A percentile compares a stretch with the other conserved stretches of the same genome.
Evolutionary conservation across 2,113 vertebrate species (phyloP).

Genomic region (Aleadryas rufinucha): DNA sequence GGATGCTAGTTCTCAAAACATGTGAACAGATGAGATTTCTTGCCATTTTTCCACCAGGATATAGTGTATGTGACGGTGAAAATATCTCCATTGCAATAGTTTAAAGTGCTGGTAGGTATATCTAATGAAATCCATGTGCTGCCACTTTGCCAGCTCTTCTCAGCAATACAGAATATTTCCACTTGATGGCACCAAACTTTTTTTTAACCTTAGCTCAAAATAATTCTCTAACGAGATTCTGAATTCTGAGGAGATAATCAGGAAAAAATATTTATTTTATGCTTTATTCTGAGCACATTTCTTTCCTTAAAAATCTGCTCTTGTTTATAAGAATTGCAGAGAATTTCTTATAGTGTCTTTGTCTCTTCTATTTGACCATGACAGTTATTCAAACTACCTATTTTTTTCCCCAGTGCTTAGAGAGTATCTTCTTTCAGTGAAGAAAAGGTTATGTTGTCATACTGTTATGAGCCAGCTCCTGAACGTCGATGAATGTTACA

Average conservation of each 20-base stretch:
- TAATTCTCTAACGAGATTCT: not conserved
- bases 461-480: not conserved
- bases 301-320: not conserved
- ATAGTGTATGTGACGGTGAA: not conserved
- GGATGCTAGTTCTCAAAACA: not conserved
- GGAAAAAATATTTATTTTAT: not conserved
- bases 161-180: constrained; percentile 54
- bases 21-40: not conserved
- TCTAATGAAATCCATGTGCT: not conserved
- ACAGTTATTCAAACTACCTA: not conserved
- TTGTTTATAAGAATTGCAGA: not conserved
- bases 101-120: not conserved
- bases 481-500: not conserved
- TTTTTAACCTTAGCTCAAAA: constrained; percentile 14
- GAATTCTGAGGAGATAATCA: not conserved
- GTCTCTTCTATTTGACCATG: not conserved
- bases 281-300: not conserved
- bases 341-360: not conserved
- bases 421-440: not conserved
- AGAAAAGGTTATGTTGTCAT: not conserved
- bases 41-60: not conserved
- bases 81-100: not conserved
- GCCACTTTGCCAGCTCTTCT: not conserved
- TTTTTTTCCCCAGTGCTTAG: not conserved
- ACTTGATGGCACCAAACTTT: constrained; percentile 75